A percentile compares a stretch with the other conserved stretches of the same genome.
These are phyloP conservation scores for Ailurus styani DNA, from an alignment of 2,113 vertebrate species.

Conservation along the genomic window DNA sequence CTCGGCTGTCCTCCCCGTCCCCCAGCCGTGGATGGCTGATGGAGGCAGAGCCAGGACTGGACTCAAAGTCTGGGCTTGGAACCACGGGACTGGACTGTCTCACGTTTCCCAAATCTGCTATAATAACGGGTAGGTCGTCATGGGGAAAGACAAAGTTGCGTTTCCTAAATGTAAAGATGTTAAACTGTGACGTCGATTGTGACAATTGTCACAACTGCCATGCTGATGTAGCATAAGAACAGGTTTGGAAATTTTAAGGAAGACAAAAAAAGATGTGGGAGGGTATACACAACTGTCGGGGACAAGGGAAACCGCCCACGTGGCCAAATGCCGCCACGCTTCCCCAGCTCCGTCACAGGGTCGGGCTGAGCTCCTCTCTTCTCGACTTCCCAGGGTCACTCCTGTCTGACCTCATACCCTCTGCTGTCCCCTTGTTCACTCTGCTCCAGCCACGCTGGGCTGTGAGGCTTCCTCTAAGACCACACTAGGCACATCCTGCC, in stretches of 20 bases:
- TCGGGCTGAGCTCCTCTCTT: not conserved
- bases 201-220: not conserved
- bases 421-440: not conserved
- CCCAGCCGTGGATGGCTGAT: fast-evolving
- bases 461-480: not conserved
- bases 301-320: not conserved
- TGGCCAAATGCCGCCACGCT: not conserved
- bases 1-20: fast-evolving
- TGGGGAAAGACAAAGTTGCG: not conserved
- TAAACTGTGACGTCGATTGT: not conserved
- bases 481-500: not conserved
- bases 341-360: fast-evolving
- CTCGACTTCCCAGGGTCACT: not conserved
- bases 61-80: not conserved
- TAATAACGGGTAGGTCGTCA: fast-evolving
- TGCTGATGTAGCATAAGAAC: fast-evolving
- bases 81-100: not conserved
- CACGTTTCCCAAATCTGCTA: not conserved
- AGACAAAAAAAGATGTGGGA: not conserved
- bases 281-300: not conserved
- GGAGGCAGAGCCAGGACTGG: not conserved
- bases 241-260: not conserved
- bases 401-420: not conserved
- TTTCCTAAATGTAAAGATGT: not conserved
- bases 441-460: not conserved